Conservation (phyloP, 2,888 invertebrate species). For the Drosophila bunnanda region DNA sequence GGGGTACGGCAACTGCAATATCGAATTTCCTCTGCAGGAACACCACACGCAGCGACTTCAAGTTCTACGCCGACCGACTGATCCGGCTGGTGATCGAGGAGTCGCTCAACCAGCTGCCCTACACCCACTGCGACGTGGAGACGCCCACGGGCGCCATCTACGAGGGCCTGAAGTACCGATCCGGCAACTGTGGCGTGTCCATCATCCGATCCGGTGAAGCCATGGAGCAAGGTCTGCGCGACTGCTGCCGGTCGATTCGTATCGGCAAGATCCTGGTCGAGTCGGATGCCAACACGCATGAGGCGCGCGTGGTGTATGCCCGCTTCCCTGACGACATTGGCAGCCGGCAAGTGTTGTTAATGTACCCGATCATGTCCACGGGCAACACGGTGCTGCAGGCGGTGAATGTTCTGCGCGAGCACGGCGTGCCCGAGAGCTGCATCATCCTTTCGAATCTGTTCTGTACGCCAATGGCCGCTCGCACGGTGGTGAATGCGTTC, state of each 20-base stretch:
- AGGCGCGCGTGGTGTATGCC: constrained; percentile 98
- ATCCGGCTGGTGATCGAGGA: constrained; percentile 99
- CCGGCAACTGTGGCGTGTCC: constrained; percentile 99
- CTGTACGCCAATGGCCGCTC: constrained; percentile 96
- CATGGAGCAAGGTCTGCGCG: constrained; percentile 97
- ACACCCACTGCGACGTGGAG: constrained; percentile 94
- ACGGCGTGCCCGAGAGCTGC: constrained; percentile 96
- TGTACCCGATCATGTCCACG: constrained; percentile 99
- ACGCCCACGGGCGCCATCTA: constrained; percentile 96
- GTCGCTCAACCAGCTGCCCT: constrained; percentile 96
- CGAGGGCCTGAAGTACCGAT: constrained; percentile 96
- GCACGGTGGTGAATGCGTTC: constrained; percentile 92
- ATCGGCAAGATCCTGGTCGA: constrained; percentile 99
- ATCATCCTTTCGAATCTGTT: constrained; percentile 99
- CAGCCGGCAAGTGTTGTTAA: constrained; percentile 93
- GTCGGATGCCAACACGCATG: constrained; percentile 97
- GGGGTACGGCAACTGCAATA: neutral
- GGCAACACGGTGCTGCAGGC: constrained; percentile 98
- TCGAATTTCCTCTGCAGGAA: constrained; percentile 87
- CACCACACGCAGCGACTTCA: constrained; percentile 97
- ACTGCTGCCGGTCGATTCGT: constrained; percentile 98
- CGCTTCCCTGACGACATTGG: constrained; percentile 98
- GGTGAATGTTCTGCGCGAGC: constrained; percentile 96
- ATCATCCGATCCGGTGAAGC: constrained; percentile 97
- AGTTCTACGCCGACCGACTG: constrained; percentile 98